These are phyloP conservation scores for Paramormyrops hopkinsi DNA, from an alignment of 2,797 vertebrate genomes.

Conservation along the genomic window DNA sequence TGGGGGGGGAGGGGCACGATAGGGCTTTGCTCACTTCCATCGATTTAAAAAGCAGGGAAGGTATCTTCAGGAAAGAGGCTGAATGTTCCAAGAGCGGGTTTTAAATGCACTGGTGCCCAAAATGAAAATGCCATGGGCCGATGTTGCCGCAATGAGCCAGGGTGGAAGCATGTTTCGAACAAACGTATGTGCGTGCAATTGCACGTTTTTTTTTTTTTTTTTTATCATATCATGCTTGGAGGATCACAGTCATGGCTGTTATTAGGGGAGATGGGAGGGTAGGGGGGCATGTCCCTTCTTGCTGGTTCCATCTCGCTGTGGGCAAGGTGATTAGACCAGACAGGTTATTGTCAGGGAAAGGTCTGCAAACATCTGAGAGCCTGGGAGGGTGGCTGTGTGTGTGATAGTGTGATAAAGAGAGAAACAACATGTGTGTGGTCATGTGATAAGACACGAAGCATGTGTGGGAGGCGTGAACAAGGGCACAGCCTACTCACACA, in stretches of 20 bases:
- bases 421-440: not conserved
- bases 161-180: not conserved
- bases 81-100: slow-evolving; percentile 28
- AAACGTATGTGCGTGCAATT: not conserved
- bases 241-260: not conserved
- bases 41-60: slow-evolving; percentile 13
- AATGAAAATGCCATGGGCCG: slow-evolving; percentile 1
- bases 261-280: slow-evolving; percentile 4
- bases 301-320: slow-evolving; percentile 19
- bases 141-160: not conserved
- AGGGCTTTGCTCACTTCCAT: slow-evolving; percentile 16
- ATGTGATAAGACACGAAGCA: not conserved
- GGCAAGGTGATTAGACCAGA: slow-evolving; percentile 26
- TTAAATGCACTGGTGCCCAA: slow-evolving; percentile 22
- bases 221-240: not conserved
- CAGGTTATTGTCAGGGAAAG: slow-evolving; percentile 15
- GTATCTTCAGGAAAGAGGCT: slow-evolving; percentile 23
- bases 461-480: not conserved
- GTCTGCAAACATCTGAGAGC: not conserved
- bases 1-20: not conserved
- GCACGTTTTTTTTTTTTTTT: not conserved
- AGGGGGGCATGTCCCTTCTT: slow-evolving; percentile 22
- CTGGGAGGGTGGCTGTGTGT: not conserved
- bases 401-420: not conserved
- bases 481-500: slow-evolving; percentile 60